Evolutionary conservation across 2,113 vertebrate genomes (phyloP), one percentile per base, ranked within the genome.

Genomic region (Pithys albifrons): DNA sequence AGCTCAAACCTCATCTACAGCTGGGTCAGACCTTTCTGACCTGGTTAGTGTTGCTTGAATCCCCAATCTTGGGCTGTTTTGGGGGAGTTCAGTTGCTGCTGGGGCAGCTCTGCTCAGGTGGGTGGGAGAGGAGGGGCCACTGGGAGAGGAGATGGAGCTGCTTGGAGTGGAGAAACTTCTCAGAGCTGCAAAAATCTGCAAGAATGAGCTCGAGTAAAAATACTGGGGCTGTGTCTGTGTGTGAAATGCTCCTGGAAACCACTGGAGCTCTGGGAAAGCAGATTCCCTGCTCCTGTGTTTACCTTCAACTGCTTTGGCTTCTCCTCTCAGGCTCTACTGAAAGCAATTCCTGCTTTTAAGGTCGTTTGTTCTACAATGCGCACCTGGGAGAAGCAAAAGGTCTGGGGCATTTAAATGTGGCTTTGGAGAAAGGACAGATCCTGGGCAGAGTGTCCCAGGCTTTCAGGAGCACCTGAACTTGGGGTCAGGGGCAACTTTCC

Each of bases 181-280:
- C 9, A 0, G 1, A 15, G 54, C 66, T 64, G 89, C 22, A 14
- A 7, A 12, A 39, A 12, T 15, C 41, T 43, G 61, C 12, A 31
- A 20, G 54, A 16, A 12, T 13, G 19, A 46, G 9, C 25, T 41
- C 4, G 51, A 15, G 4, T 6, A 1, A n/a, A n/a, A 28, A 41
- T 7, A 0, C 0, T 4, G 10, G 10, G 14, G 23, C 19, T 16
- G 35, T 12, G 37, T 28, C 17, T 28, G 1, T 23, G 5, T 31
- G 5, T 31, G 15, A 17, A 5, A 12, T 2, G 11, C 54, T 16
- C 27, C 58, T 27, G 1, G 25, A 59, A 18, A 29, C 35, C 10
- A 0, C 13, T 45, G 3, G 4, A 75, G 16, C n/a, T 41, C 2
- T 3, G 9, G 39, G 39, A 39, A 41, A 39, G 4, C 20, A 2